These are phyloP conservation scores for Limonius californicus DNA, from an alignment of 1,140 invertebrate species.

Conservation along the genomic window DNA sequence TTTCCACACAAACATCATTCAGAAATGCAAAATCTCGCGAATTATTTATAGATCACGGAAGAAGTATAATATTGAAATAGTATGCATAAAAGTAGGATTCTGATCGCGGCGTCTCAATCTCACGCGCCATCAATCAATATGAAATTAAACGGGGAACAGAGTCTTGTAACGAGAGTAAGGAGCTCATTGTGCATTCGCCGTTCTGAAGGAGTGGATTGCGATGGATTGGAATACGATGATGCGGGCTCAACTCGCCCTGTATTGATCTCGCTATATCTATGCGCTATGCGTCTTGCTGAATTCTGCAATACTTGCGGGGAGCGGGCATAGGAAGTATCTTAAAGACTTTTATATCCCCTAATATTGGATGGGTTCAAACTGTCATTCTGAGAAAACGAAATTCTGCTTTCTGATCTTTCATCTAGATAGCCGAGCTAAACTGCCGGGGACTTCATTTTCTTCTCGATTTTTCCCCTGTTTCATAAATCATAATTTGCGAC, in stretches of 20 bases:
- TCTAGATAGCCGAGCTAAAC: conserved; percentile 17
- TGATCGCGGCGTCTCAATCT: neutral
- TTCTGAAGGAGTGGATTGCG: conserved; percentile 24
- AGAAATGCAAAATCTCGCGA: neutral
- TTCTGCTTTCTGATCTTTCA: conserved; percentile 26
- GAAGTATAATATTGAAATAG: neutral
- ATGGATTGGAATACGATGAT: conserved; percentile 32
- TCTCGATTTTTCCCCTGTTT: neutral
- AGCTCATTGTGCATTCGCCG: conserved; percentile 30
- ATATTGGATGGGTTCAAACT: conserved; percentile 26
- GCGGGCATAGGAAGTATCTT: conserved; percentile 21
- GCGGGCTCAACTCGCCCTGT: conserved; percentile 27
- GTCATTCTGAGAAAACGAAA: conserved; percentile 27
- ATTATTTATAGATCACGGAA: neutral
- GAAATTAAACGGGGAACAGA: neutral
- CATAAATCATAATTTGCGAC: neutral
- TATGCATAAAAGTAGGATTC: neutral
- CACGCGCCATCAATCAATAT: neutral
- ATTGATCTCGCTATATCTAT: conserved; percentile 32
- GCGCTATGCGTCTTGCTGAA: conserved; percentile 33
- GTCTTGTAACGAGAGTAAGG: conserved; percentile 21
- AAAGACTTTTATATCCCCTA: conserved; percentile 31
- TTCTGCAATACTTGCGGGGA: conserved; percentile 28
- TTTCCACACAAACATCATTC: neutral
- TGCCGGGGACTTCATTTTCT: neutral